Evolutionary conservation across 2,113 vertebrate species (phyloP).

Genomic region (Prietella phreatophila): DNA sequence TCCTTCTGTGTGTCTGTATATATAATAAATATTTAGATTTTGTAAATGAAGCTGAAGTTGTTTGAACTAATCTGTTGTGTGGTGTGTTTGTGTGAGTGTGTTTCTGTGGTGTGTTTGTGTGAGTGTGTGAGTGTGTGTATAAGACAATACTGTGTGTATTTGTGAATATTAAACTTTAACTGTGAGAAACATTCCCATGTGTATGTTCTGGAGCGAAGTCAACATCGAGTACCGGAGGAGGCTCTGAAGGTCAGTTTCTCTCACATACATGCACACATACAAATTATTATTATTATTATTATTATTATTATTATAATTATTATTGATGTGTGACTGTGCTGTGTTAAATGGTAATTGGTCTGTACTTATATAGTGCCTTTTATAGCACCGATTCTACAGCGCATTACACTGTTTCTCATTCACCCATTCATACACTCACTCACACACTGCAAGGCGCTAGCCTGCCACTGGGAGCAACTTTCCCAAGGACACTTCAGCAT

Average conservation of each 20-base stretch:
- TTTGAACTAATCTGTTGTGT: background rate
- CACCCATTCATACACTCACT: no score
- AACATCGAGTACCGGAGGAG: slow-evolving; percentile 95
- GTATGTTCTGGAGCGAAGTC: slow-evolving; percentile 89
- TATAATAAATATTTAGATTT: background rate
- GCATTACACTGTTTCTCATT: no score
- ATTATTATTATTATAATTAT: background rate
- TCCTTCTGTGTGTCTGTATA: slow-evolving; percentile 65
- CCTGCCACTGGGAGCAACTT: no score
- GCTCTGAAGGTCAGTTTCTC: slow-evolving; percentile 82
- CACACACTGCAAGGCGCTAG: no score
- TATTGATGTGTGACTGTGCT: no score
- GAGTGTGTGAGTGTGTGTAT: background rate
- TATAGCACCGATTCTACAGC: no score
- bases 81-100: background rate
- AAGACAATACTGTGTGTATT: background rate
- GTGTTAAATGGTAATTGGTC: no score
- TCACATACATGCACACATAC: background rate
- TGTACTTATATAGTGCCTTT: no score
- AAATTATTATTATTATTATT: background rate
- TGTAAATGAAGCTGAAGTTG: background rate
- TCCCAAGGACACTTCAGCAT: no score
- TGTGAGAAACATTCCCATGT: slow-evolving; percentile 82
- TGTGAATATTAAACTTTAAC: slow-evolving; percentile 68
- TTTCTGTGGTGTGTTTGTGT: background rate